Evolutionary conservation across 37 sponge, comb jelly and placozoan species (phyloP).

Genomic region (Sycon ciliatum): DNA sequence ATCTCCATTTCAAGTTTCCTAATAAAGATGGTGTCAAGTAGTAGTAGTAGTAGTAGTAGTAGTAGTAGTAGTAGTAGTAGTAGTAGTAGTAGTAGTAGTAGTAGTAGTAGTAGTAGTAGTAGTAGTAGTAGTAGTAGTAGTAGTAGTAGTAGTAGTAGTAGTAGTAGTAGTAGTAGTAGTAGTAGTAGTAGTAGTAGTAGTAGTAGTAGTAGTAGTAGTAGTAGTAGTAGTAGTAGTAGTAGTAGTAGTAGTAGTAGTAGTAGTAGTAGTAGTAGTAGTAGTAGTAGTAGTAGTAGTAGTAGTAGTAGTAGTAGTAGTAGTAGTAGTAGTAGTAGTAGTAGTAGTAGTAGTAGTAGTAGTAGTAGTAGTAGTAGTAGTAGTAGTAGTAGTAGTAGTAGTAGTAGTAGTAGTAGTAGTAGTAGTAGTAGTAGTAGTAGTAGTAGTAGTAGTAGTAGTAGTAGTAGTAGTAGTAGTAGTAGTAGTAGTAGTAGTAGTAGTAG

Average conservation of each 20-base stretch:
- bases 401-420: constrained; percentile 2
- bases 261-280: background rate
- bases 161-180: constrained; percentile 8
- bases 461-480: background rate
- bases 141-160: constrained; percentile 2
- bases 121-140: constrained; percentile 8
- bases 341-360: constrained; percentile 8
- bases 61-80: constrained; percentile 8
- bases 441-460: constrained; percentile 2
- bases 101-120: constrained; percentile 8
- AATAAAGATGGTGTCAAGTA: no score
- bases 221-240: constrained; percentile 8
- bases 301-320: constrained; percentile 8
- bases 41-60: constrained; percentile 8
- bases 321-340: constrained; percentile 6
- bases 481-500: background rate
- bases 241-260: constrained; percentile 2
- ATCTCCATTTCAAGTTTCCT: no score
- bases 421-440: constrained; percentile 8
- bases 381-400: background rate
- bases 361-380: constrained; percentile 8
- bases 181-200: background rate
- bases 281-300: background rate
- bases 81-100: constrained; percentile 6
- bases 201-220: constrained; percentile 2